Evolutionary conservation across 2,113 vertebrate species (phyloP).

Genomic region (Mungos mungo): DNA sequence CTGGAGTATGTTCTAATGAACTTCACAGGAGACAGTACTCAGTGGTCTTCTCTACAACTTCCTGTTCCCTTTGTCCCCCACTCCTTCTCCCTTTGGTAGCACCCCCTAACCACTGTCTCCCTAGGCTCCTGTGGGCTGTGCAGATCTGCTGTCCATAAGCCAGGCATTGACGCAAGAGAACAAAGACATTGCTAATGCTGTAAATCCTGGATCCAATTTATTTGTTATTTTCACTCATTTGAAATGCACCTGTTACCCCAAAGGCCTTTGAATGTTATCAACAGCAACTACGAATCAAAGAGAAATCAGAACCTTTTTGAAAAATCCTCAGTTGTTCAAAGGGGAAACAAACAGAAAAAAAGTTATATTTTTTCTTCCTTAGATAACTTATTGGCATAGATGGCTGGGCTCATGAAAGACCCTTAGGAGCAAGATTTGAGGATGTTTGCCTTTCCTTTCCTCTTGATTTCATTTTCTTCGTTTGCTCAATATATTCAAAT

Average conservation of each 20-base stretch:
- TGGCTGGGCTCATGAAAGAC: background rate
- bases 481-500: background rate
- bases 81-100: background rate
- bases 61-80: rapidly evolving
- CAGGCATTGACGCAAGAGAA: conserved; percentile 48
- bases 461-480: background rate
- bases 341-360: background rate
- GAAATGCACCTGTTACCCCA: conserved; percentile 78
- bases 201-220: conserved; percentile 79
- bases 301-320: conserved; percentile 54
- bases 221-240: conserved; percentile 79
- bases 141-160: background rate
- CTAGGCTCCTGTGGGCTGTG: background rate
- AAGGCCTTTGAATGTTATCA: conserved; percentile 63
- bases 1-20: background rate
- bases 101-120: background rate
- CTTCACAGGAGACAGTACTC: too few species aligned
- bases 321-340: conserved; percentile 56
- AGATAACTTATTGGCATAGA: background rate
- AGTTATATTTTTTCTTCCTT: background rate
- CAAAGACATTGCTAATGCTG: conserved; percentile 70
- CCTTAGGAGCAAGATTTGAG: background rate
- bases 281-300: conserved; percentile 58
- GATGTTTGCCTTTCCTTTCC: background rate
- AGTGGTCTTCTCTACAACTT: background rate